Evolutionary conservation across 2,888 invertebrate genomes (phyloP), one percentile per base, ranked within the genome.

Genomic region (Dione juno): DNA sequence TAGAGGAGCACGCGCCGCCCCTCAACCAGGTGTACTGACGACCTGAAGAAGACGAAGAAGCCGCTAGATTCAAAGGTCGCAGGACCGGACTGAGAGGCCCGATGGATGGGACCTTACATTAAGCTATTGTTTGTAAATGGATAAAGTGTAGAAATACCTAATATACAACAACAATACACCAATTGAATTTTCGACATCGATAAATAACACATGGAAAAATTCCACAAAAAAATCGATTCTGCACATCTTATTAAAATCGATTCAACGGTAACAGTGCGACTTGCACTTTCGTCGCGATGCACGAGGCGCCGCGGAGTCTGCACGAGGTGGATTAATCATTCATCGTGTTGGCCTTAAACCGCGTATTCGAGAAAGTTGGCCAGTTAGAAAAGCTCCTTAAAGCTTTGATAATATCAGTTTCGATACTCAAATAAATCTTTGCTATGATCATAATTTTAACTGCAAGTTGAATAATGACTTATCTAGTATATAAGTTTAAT

Each of bases 201-300:
- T 28, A 3, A 28, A 28, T 5, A 28, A 28, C 5, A 28, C 28
- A 28, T 28, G 2, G 3, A 40, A 40, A 40, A 40, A 40, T 11
- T 3, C 5, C 13, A 28, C 11, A 57, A 54, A 37, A n/a, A 54
- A 35, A 54, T 48, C 19, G 16, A 35, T 63, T 28, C 16, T 16
- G 16, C 3, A 37, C n/a, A 54, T 35, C n/a, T 41, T 16, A 66
- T 63, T 69, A 53, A 65, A 67, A 71, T 74, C 66, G 69, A 68
- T 66, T 45, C 45, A 69, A 53, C 63, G 57, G 71, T 85, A 84
- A 91, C 87, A 87, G 85, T 88, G 85, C 79, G 80, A 92, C 92
- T 92, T 91, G 92, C 92, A 88, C 92, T 92, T 92, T 92, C 92
- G 85, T 84, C 83, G 83, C 81, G 84, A 86, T 86, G 87, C 83